Base-by-base conservation (phyloP, 2,797 vertebrate species). In the Cossypha caffra region DNA sequence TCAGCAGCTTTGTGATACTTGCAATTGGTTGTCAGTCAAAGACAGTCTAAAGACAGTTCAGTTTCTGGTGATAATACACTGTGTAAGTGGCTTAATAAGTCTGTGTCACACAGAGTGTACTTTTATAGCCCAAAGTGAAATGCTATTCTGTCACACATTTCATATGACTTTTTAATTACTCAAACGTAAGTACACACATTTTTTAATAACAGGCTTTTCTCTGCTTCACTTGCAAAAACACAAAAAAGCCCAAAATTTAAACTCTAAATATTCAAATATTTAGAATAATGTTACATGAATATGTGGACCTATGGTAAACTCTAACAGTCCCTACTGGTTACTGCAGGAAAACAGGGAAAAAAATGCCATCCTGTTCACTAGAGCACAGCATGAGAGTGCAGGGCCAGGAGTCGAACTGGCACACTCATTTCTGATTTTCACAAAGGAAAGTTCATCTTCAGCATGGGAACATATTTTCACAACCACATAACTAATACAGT, bases 1-100 rank as follows among this genome's bases (percentile, higher is more conserved):
- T 64, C 40, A 54, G 54, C 19, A 93, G 64, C 86, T 93, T 80
- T 90, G 51, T 82, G 91, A 91, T 95, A 80, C 31, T 79, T 97
- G 58, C 66, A 92, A 86, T 90, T 92, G 80, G 29, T 59, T 94
- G 86, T 89, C 71, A 86, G 64, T 87, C 91, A 97, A 86, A 87
- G 51, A 74, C 5, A 94, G 59, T 29, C 55, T 84, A 93, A 91
- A 89, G 33, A 88, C 37, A 68, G 50, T 52, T 40, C 58, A 84
- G 61, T 66, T 82, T 89, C 62, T 77, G n/a, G 37, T 45, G 63
- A 89, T 86, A 77, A 83, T 68, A 69, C 86, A 67, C 63, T 88
- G 66, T 67, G 33, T 91, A 80, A 96, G 62, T 86, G 84, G 26
- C 14, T 90, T 94, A 94, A 75, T 62, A 89, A 42, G 33, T 88